Conservation (phyloP, 2,797 vertebrate species). For the Cephalopachus bancanus region DNA sequence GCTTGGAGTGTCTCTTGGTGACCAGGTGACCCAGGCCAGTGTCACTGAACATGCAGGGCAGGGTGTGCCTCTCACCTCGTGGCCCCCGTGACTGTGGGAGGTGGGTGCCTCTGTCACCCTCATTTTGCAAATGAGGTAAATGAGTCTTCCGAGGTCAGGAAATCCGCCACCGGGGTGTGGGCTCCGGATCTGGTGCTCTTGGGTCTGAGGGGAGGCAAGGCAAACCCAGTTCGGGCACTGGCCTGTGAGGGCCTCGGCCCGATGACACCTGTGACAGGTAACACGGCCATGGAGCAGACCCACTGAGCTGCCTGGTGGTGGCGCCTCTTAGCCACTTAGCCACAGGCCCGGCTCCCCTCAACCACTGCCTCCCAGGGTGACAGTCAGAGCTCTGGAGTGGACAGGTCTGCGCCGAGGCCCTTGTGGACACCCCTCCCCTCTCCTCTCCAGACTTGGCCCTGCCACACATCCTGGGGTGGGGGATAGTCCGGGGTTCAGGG, state of each 20-base stretch:
- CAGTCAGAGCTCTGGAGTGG: background rate
- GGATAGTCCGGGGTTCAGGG: no score
- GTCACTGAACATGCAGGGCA: rapidly evolving
- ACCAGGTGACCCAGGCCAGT: background rate
- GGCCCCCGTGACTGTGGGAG: no score
- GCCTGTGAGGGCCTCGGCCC: background rate
- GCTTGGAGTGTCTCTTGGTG: background rate
- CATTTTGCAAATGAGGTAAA: background rate
- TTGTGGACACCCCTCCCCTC: no score
- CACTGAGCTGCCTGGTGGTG: no score
- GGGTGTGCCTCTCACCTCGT: rapidly evolving
- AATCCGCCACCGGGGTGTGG: background rate
- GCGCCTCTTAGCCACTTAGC: background rate
- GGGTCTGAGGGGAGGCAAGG: background rate
- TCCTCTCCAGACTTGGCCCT: no score
- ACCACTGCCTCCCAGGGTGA: background rate
- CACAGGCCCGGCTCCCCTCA: no score
- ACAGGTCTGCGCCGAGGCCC: background rate
- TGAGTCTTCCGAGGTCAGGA: background rate
- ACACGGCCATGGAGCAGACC: background rate
- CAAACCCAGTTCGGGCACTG: rapidly evolving
- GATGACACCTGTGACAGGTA: background rate
- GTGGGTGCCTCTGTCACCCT: background rate
- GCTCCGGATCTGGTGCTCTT: background rate
- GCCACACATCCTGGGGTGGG: no score